Percentiles rank a stretch among this genome's conserved stretches.
These are phyloP conservation scores for Drosophila setosimentum DNA, from an alignment of 2,888 invertebrate species.

Conservation along the genomic window DNA sequence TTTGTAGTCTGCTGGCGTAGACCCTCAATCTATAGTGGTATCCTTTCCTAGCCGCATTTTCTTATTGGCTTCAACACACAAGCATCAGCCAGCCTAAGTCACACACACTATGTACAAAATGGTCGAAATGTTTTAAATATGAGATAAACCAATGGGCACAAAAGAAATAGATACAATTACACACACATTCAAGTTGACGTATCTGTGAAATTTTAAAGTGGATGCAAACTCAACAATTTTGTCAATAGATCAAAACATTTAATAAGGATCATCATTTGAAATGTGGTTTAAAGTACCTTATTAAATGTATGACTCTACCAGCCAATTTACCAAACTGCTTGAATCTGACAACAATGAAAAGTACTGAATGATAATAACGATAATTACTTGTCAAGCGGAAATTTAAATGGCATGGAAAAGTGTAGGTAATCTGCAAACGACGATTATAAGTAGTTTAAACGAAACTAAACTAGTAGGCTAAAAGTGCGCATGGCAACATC, in stretches of 20 bases:
- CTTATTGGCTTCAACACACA: conserved; percentile 19
- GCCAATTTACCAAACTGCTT: not conserved
- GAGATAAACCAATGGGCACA: conserved; percentile 38
- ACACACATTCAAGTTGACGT: not conserved
- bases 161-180: not conserved
- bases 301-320: not conserved
- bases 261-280: not conserved
- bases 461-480: conserved; percentile 21
- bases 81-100: conserved; percentile 43
- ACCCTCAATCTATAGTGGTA: not conserved
- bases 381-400: not conserved
- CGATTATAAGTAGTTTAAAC: conserved; percentile 5
- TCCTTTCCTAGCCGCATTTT: not conserved
- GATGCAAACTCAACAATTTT: not conserved
- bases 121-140: conserved; percentile 32
- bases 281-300: not conserved
- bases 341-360: not conserved
- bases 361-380: not conserved
- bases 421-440: conserved; percentile 6
- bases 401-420: not conserved
- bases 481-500: conserved; percentile 59
- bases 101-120: conserved; percentile 1
- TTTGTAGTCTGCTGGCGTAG: conserved; percentile 43
- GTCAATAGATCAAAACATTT: not conserved
- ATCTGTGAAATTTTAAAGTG: not conserved